Conservation (phyloP, 2,113 vertebrate species). For the Osmerus mordax region DNA sequence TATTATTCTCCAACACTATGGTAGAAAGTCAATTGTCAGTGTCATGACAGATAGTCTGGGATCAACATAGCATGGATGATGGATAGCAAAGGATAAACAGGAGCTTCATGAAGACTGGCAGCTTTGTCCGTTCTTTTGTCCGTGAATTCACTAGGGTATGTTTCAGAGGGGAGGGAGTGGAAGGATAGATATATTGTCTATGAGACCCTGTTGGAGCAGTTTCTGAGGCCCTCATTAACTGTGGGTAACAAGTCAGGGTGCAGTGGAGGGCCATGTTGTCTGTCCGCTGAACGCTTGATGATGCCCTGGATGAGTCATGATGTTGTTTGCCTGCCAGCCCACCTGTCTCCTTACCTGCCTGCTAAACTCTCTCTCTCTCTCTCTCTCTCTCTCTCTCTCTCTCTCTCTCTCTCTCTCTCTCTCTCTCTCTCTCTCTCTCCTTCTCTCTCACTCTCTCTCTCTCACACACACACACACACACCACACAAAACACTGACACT, state of each 20-base stretch:
- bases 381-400: not conserved
- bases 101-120: conserved; percentile 19
- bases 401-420: not conserved
- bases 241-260: too few relatives aligned
- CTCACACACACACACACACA: not conserved
- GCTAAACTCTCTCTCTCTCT: too few relatives aligned
- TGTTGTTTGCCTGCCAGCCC: too few relatives aligned
- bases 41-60: conserved; percentile 28
- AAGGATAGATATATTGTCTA: not conserved
- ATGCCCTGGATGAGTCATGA: too few relatives aligned
- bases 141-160: not conserved
- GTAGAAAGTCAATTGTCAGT: conserved; percentile 30
- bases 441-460: too few relatives aligned
- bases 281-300: too few relatives aligned
- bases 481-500: too few relatives aligned
- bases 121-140: not conserved
- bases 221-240: too few relatives aligned
- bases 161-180: not conserved
- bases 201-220: too few relatives aligned
- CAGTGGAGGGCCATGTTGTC: too few relatives aligned
- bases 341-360: too few relatives aligned
- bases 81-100: conserved; percentile 25
- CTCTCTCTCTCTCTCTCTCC: too few relatives aligned
- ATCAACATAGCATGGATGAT: conserved; percentile 53
- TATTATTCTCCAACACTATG: conserved; percentile 35